phyloP scores from a whole-genome alignment of 2,113 vertebrate genomes.

The Pyxicephalus adspersus region DNA sequence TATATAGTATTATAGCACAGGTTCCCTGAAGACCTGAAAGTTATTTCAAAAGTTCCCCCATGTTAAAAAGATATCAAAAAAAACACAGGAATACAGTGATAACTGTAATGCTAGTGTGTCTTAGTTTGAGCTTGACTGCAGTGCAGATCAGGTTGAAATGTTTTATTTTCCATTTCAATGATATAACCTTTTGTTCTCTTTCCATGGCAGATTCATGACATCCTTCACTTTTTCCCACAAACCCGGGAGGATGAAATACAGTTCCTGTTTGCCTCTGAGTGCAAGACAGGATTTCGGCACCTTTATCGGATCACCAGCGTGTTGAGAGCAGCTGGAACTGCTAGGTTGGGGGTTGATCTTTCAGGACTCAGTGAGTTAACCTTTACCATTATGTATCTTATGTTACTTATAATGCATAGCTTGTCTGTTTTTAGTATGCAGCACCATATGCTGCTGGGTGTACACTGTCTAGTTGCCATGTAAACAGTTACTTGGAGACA shows the following conservation, averaged over 20 bases:
- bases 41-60: too few species aligned
- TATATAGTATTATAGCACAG: too few species aligned
- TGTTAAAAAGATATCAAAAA: too few species aligned
- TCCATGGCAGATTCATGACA: constrained; percentile 78
- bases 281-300: constrained; percentile 82
- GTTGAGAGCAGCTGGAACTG: constrained; percentile 76
- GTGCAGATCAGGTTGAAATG: too few species aligned
- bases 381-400: not conserved
- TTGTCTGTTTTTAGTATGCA: not conserved
- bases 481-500: not conserved
- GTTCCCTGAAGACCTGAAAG: too few species aligned
- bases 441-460: not conserved
- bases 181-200: constrained; percentile 9
- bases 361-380: constrained; percentile 52
- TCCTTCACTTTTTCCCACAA: constrained; percentile 81
- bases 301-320: constrained; percentile 74
- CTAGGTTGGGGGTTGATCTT: constrained; percentile 71
- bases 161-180: not conserved
- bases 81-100: too few species aligned
- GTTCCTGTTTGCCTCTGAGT: constrained; percentile 83
- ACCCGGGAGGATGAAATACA: constrained; percentile 76
- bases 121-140: too few species aligned
- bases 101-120: too few species aligned
- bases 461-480: not conserved
- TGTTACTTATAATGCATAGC: not conserved